Evolutionary conservation across 92 coral and sea anemone genomes (phyloP), one percentile per base, ranked within the genome.

Genomic region (Anthopleura xanthogrammica): DNA sequence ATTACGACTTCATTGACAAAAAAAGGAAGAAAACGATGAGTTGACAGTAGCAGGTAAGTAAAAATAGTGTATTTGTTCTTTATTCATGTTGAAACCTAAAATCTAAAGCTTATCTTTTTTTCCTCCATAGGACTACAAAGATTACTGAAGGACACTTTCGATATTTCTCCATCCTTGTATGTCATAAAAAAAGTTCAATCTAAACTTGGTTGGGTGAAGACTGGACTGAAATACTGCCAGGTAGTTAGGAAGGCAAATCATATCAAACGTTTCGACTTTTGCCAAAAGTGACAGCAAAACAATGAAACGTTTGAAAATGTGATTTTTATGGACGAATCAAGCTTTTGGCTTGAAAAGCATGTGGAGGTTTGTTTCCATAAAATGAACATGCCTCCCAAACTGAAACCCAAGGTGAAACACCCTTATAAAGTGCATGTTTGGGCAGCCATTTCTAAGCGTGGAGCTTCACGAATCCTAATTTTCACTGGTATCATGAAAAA

Each of bases 261-360:
- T 2, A 79, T 77, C 36, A 82, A 83, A 57, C 80, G 89, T 12
- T 79, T 88, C 64, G 88, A 48, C 78, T 88, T 88, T 81, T 74
- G 87, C 79, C 83, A 29, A 77, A 71, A 85, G 68, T 86, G 87
- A 52, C 52, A 52, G 64, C 43, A 83, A 66, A 56, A 78, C 74
- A 66, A 76, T 3, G 86, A 88, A 71, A 79, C 66, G 73, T 85
- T 91, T 75, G 87, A 79, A 23, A 75, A 87, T 76, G 91, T 85
- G 3, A 88, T 88, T 48, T 91, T 91, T 81, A 88, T 90, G 7
- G 90, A 91, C 77, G 88, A 91, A 75, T 85, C 85, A 55, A 81
- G 83, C 40, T 86, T 91, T 43, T 83, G 84, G 85, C 76, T 88
- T 74, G 88, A 88, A 56, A 76, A 54, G 9, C 86, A 84, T 65